Percentiles rank a stretch among this genome's conserved stretches.
Evolutionary conservation across 1,140 invertebrate genomes (phyloP).

Genomic region (Tetraneura akinire): DNA sequence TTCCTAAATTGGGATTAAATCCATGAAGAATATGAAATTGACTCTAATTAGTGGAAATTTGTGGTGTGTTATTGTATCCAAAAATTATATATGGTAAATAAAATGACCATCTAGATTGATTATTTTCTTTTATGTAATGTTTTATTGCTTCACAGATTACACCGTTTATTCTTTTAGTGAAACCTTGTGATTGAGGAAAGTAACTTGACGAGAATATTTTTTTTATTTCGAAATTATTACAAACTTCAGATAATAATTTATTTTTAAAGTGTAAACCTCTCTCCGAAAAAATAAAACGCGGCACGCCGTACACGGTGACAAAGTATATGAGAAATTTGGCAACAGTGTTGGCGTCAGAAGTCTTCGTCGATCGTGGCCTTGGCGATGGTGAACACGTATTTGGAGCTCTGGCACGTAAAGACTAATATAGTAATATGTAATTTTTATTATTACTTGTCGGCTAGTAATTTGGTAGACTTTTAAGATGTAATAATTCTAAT

Average conservation of each 20-base stretch:
- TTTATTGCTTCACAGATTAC: slow-evolving; percentile 8
- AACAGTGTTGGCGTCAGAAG: no score
- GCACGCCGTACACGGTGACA: no score
- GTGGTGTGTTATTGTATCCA: not conserved
- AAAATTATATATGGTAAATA: slow-evolving; percentile 22
- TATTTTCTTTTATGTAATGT: slow-evolving; percentile 44
- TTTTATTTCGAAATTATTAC: slow-evolving; percentile 18
- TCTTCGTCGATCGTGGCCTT: no score
- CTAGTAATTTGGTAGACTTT: no score
- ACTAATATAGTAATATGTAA: no score
- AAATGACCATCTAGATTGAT: slow-evolving; percentile 4
- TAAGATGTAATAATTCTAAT: no score
- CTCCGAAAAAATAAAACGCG: no score
- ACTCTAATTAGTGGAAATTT: not conserved
- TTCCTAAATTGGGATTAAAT: not conserved
- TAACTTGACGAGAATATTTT: slow-evolving; percentile 8
- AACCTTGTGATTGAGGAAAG: slow-evolving; percentile 26
- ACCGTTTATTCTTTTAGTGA: slow-evolving; percentile 13
- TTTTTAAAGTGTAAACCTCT: slow-evolving; percentile 33
- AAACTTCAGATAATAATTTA: not conserved
- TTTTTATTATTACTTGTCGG: no score
- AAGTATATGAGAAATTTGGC: no score
- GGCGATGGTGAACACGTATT: no score
- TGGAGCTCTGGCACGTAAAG: no score
- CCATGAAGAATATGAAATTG: not conserved